Evolutionary conservation across 2,797 vertebrate genomes (phyloP).

Genomic region (Takifugu ocellatus): DNA sequence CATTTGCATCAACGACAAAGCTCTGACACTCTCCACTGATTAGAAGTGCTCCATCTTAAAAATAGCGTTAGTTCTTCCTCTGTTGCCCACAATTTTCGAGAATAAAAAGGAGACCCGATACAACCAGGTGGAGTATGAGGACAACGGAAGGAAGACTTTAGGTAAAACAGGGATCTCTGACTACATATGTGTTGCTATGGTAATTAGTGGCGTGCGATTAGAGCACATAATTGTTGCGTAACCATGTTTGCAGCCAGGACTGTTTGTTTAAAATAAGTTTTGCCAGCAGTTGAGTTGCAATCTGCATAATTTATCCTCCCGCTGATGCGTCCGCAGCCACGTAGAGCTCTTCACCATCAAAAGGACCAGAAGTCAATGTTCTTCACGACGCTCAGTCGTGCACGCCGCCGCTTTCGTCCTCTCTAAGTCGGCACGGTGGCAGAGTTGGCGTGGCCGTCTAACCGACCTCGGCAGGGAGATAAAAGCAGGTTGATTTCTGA

Average conservation of each 20-base stretch:
- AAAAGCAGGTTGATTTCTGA: constrained; percentile 20
- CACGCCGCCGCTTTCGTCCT: constrained; percentile 3
- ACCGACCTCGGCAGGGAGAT: constrained; percentile 18
- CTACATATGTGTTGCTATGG: constrained; percentile 64
- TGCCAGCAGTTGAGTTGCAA: constrained; percentile 62
- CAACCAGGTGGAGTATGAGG: constrained; percentile 44
- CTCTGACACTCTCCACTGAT: background rate
- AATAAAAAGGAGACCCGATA: constrained; percentile 51
- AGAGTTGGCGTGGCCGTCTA: constrained; percentile 23
- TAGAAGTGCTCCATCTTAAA: too few relatives aligned
- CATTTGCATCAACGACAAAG: constrained; percentile 7
- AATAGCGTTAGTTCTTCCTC: background rate
- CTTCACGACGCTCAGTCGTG: background rate
- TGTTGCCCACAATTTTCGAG: background rate
- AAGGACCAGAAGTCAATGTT: constrained; percentile 32
- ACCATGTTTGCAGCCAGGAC: constrained; percentile 74
- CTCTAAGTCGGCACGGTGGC: constrained; percentile 12
- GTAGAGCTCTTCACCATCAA: constrained; percentile 27
- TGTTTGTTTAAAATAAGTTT: constrained; percentile 75
- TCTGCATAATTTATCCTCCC: constrained; percentile 69
- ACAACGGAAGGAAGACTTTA: constrained; percentile 38
- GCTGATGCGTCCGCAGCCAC: background rate
- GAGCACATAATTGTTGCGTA: constrained; percentile 68
- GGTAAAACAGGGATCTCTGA: constrained; percentile 33
- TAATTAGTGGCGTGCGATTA: constrained; percentile 73